phyloP scores from a whole-genome alignment of 2,888 invertebrate species.

The Cataglyphis albicans region DNA sequence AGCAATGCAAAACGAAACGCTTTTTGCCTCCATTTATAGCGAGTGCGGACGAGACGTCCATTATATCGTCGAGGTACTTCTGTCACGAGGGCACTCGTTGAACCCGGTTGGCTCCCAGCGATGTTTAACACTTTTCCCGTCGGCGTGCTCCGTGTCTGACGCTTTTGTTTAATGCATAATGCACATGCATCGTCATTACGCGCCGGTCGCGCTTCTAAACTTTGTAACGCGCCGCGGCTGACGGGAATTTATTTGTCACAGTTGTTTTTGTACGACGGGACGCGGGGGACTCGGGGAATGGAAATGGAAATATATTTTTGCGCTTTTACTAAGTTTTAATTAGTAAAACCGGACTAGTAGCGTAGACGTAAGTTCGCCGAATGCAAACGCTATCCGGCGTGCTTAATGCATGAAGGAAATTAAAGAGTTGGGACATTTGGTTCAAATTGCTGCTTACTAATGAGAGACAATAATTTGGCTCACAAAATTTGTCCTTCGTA shows the following conservation, averaged over 20 bases:
- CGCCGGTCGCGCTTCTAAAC: constrained; percentile 45
- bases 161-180: constrained; percentile 58
- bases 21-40: constrained; percentile 47
- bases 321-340: constrained; percentile 54
- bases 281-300: constrained; percentile 33
- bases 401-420: constrained; percentile 33
- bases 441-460: not conserved
- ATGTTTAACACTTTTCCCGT: constrained; percentile 56
- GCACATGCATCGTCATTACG: constrained; percentile 58
- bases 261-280: constrained; percentile 41
- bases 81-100: constrained; percentile 56
- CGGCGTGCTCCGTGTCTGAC: constrained; percentile 47
- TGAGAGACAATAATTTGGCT: constrained; percentile 10
- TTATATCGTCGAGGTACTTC: constrained; percentile 55
- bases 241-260: constrained; percentile 54
- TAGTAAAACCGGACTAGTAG: constrained; percentile 24
- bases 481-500: not conserved
- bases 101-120: constrained; percentile 40
- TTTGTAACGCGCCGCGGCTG: constrained; percentile 46
- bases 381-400: not conserved
- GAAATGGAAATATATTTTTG: constrained; percentile 53
- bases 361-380: constrained; percentile 34
- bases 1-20: constrained; percentile 52
- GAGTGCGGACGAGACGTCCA: constrained; percentile 47
- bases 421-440: constrained; percentile 5